These are phyloP conservation scores for Corythaixoides concolor DNA, from an alignment of 2,113 vertebrate genomes.

Conservation along the genomic window DNA sequence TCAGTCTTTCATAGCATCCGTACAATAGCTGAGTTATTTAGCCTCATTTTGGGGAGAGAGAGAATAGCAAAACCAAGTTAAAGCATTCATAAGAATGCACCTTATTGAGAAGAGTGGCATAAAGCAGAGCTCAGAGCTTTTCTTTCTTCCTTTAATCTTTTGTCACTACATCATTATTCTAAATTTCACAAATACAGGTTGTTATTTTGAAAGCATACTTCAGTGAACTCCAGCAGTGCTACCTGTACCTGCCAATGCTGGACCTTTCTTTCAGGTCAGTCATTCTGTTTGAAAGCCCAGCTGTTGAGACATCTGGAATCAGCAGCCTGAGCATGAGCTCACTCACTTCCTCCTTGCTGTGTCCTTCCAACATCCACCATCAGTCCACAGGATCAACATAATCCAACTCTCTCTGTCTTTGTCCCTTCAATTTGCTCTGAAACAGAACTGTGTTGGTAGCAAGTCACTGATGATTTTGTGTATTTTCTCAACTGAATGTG, in stretches of 20 bases:
- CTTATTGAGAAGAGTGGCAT: not conserved
- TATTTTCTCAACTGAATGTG: not conserved
- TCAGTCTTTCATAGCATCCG: not conserved
- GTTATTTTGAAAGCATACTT: not conserved
- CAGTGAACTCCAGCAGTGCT: not conserved
- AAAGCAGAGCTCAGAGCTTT: not conserved
- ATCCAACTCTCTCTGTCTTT: not conserved
- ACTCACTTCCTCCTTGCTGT: not conserved
- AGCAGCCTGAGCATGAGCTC: not conserved
- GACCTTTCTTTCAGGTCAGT: not conserved
- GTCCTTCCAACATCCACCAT: not conserved
- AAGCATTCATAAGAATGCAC: not conserved
- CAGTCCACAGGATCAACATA: not conserved
- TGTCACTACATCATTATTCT: not conserved
- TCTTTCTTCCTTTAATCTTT: not conserved
- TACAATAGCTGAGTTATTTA: not conserved
- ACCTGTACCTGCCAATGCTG: not conserved
- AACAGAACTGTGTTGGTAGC: not conserved
- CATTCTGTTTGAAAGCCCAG: not conserved
- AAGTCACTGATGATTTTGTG: not conserved
- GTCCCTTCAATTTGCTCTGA: not conserved
- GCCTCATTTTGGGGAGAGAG: not conserved
- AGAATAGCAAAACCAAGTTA: not conserved
- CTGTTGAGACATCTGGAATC: not conserved
- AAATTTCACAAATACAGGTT: not conserved